Base-by-base conservation (phyloP, 2,113 vertebrate species). In the Lota lota region DNA sequence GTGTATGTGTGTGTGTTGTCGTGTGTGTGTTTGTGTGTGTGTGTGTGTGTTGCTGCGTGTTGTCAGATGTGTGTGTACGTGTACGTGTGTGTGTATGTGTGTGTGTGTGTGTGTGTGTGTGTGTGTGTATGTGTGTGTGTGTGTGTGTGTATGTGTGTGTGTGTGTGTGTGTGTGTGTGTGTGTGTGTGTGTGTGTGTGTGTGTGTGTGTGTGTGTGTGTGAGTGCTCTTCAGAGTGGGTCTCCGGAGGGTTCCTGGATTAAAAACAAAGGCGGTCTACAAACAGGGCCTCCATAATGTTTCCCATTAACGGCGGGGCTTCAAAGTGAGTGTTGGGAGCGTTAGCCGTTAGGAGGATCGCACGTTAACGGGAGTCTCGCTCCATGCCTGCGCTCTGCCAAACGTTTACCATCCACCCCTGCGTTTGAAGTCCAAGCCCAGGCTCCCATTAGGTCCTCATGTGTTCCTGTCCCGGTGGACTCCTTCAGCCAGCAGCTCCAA, bases 291-390 rank as follows among this genome's bases (percentile, higher is more conserved):
- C 85, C 88, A 91, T 89, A 88, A 90, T 83, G 87, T 84, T 87
- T 78, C 77, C 80, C 83, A 84, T 87, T 91, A 90, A 84, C 72
- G 76, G 81, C 68, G 85, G 79, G 76, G 83, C 87, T 88, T 91
- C 88, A 92, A 91, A 91, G 90, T 85, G 84, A 86, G 81, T 78
- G 80, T 78, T n/a, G n/a, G n/a, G n/a, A n/a, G 73, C 85, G 84
- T 83, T 70, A 78, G 89, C 91, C 86, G 85, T 82, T 76, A 66
- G 74, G 80, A 86, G 74, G 77, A 88, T 87, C 64, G 75, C 80
- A 73, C 74, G 56, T 85, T 86, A 79, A 79, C 84, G 85, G 88
- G 85, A 89, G 87, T 84, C 85, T 87, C 64, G 64, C 70, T 79
- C 3, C 16, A 61, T 67, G 68, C 65, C 68, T 68, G 73, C 64